phyloP scores from a whole-genome alignment of 2,113 vertebrate genomes.

The Thermophis baileyi region DNA sequence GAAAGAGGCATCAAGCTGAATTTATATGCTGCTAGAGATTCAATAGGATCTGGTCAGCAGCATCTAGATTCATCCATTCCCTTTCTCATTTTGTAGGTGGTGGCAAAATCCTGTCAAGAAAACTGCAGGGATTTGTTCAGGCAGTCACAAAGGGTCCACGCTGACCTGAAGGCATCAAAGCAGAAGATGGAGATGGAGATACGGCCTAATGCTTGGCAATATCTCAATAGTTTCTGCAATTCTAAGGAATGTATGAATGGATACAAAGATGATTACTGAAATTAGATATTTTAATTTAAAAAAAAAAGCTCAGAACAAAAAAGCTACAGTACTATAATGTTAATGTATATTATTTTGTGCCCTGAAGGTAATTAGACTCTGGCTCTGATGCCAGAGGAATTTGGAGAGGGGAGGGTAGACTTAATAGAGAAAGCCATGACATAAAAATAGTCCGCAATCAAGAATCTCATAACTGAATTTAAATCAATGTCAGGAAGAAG shows the following conservation, averaged over 20 bases:
- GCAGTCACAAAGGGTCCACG: neutral
- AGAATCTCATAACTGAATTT: neutral
- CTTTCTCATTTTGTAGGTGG: neutral
- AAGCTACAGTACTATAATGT: constrained; percentile 1
- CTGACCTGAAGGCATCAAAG: neutral
- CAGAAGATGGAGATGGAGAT: neutral
- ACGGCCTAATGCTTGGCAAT: neutral
- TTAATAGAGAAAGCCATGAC: neutral
- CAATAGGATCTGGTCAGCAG: neutral
- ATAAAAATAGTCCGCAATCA: neutral
- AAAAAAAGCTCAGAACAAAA: neutral
- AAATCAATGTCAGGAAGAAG: neutral
- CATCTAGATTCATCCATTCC: neutral
- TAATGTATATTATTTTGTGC: neutral
- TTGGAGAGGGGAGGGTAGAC: neutral
- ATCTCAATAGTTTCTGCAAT: neutral
- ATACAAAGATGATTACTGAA: neutral
- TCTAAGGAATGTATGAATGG: neutral
- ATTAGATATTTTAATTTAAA: neutral
- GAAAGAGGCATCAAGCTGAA: neutral
- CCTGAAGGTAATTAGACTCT: neutral
- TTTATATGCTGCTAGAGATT: neutral
- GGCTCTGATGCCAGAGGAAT: constrained; percentile 11
- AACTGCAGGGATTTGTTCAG: neutral
- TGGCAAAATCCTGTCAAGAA: neutral